These are phyloP conservation scores for Sialia sialis DNA, from an alignment of 2,113 vertebrate genomes.

Conservation along the genomic window DNA sequence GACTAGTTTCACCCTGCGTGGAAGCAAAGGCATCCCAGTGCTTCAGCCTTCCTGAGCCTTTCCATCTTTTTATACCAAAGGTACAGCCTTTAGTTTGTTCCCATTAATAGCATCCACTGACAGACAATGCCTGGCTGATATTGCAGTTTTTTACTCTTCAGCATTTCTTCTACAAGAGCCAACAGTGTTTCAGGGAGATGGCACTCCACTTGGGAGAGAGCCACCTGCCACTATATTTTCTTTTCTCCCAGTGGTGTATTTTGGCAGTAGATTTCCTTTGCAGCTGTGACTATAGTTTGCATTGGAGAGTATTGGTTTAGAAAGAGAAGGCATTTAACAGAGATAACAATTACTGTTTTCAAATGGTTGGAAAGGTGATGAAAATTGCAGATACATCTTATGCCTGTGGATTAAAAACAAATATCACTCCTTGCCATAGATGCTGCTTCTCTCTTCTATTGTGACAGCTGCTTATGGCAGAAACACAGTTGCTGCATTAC, in stretches of 20 bases:
- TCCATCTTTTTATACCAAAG: background rate
- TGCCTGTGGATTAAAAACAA: constrained; percentile 20
- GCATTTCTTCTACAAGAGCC: constrained; percentile 1
- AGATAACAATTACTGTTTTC: constrained; percentile 43
- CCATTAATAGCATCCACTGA: background rate
- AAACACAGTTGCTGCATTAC: background rate
- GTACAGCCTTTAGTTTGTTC: background rate
- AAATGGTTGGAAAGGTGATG: constrained; percentile 42
- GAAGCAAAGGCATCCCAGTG: background rate
- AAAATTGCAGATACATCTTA: background rate
- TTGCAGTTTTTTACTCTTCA: background rate
- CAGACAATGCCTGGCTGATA: background rate
- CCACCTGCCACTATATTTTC: constrained; percentile 56
- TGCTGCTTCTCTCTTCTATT: background rate
- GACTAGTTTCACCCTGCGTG: background rate
- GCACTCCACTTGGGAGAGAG: constrained; percentile 15
- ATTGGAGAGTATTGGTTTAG: constrained; percentile 32
- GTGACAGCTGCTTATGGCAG: background rate
- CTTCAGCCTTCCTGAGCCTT: background rate
- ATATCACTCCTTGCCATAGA: background rate
- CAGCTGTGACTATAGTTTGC: constrained; percentile 59
- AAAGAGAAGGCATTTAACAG: constrained; percentile 48
- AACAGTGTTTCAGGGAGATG: constrained; percentile 7
- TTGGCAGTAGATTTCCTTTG: constrained; percentile 59
- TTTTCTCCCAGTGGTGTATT: constrained; percentile 37